These are phyloP conservation scores for Metallyticus violacea DNA, from an alignment of 2,888 invertebrate species.

Conservation along the genomic window DNA sequence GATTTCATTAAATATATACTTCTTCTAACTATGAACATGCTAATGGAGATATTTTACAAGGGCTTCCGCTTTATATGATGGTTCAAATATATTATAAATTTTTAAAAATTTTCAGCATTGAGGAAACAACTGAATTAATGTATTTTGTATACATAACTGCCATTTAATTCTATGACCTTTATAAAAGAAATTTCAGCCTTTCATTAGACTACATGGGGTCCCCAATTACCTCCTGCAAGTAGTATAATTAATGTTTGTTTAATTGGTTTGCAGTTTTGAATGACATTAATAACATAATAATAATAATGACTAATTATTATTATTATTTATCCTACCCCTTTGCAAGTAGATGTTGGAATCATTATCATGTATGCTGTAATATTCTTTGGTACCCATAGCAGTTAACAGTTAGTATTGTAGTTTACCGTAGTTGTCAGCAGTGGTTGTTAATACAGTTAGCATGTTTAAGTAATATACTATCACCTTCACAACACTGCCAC, in stretches of 20 bases:
- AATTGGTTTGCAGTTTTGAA: background rate
- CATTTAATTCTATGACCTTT: background rate
- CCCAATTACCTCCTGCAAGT: background rate
- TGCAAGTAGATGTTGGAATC: background rate
- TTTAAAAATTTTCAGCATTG: background rate
- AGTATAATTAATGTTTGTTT: background rate
- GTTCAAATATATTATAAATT: no score
- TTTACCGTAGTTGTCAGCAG: background rate
- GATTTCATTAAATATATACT: no score
- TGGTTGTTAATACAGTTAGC: background rate
- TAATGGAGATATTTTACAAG: no score
- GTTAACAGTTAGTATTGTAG: background rate
- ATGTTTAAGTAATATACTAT: background rate
- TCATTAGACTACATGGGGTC: background rate
- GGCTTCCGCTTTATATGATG: no score
- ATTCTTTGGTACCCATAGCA: background rate
- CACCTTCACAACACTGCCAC: background rate
- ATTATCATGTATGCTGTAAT: background rate
- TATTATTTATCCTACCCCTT: background rate
- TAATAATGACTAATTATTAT: background rate
- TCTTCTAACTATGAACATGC: no score
- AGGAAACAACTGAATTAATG: background rate
- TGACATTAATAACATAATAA: background rate
- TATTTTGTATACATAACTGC: background rate
- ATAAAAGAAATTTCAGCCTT: background rate